These are phyloP conservation scores for Simalia tracyae DNA, from an alignment of 2,797 vertebrate genomes.

Conservation along the genomic window DNA sequence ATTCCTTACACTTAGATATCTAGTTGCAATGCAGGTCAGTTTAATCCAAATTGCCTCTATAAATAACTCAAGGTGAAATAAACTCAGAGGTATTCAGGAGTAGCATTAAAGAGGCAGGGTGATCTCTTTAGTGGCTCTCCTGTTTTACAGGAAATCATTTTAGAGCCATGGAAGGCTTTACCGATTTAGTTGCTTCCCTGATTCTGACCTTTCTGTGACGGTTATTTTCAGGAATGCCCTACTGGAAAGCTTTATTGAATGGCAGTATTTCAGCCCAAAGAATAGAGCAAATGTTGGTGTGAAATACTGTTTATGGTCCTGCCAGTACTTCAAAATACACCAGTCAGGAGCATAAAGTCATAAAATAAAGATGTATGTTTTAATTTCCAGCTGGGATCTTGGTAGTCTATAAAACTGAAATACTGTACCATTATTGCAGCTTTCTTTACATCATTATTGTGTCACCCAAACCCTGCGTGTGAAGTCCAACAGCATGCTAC, in stretches of 20 bases:
- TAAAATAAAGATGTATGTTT: slow-evolving; percentile 49
- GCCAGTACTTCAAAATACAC: not conserved
- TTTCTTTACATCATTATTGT: slow-evolving; percentile 39
- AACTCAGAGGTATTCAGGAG: not conserved
- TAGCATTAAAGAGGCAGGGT: not conserved
- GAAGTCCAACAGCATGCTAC: not conserved
- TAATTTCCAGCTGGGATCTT: slow-evolving; percentile 60
- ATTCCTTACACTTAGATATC: slow-evolving; percentile 5
- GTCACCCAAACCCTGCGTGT: not conserved
- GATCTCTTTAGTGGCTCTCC: not conserved
- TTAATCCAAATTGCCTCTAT: slow-evolving; percentile 29
- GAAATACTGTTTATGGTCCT: slow-evolving; percentile 42
- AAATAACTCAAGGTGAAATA: slow-evolving; percentile 20
- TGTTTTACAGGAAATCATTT: not conserved
- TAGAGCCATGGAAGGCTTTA: not conserved
- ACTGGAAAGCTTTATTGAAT: slow-evolving; percentile 35
- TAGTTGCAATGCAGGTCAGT: slow-evolving; percentile 27
- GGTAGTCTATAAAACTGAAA: slow-evolving; percentile 58
- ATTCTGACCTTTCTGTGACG: slow-evolving; percentile 10
- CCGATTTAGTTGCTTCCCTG: not conserved
- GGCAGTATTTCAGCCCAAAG: slow-evolving; percentile 31
- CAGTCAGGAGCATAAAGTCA: slow-evolving; percentile 20
- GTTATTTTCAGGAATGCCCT: slow-evolving; percentile 6
- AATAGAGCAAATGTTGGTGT: slow-evolving; percentile 28
- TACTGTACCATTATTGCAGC: slow-evolving; percentile 42